Conservation (phyloP, 2,888 invertebrate genomes). For the Heliconius cydno region DNA sequence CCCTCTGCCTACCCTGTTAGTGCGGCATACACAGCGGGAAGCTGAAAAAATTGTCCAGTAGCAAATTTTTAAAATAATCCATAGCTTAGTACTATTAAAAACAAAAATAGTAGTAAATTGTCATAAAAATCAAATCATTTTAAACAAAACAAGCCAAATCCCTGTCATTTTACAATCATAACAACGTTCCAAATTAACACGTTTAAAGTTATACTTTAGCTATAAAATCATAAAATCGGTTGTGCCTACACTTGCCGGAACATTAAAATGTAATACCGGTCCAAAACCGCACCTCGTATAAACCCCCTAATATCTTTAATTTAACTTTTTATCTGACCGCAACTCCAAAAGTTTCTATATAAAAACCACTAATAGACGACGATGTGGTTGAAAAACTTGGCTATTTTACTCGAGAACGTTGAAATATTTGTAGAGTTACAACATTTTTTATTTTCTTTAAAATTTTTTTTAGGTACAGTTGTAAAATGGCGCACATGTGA, state of each 20-base stretch:
- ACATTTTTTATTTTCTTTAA: background rate
- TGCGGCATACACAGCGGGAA: background rate
- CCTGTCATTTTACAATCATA: background rate
- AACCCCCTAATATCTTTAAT: conserved; percentile 58
- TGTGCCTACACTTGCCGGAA: background rate
- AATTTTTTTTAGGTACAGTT: background rate
- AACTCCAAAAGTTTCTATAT: conserved; percentile 63
- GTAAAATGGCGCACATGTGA: background rate
- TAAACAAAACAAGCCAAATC: background rate
- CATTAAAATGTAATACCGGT: conserved; percentile 40
- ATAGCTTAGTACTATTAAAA: background rate
- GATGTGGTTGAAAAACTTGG: conserved; percentile 66
- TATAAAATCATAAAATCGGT: conserved; percentile 19
- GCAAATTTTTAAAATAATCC: no score
- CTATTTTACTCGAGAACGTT: conserved; percentile 37
- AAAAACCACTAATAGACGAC: conserved; percentile 74
- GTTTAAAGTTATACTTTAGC: background rate
- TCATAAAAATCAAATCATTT: background rate
- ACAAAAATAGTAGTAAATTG: background rate
- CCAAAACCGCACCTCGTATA: conserved; percentile 45
- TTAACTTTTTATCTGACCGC: conserved; percentile 66
- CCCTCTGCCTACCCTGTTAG: no score
- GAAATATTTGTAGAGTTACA: conserved; percentile 30
- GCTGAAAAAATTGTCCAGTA: background rate
- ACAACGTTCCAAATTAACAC: background rate